Base-by-base conservation (phyloP, 1,140 invertebrate genomes). In the Plectus sambesii region DNA sequence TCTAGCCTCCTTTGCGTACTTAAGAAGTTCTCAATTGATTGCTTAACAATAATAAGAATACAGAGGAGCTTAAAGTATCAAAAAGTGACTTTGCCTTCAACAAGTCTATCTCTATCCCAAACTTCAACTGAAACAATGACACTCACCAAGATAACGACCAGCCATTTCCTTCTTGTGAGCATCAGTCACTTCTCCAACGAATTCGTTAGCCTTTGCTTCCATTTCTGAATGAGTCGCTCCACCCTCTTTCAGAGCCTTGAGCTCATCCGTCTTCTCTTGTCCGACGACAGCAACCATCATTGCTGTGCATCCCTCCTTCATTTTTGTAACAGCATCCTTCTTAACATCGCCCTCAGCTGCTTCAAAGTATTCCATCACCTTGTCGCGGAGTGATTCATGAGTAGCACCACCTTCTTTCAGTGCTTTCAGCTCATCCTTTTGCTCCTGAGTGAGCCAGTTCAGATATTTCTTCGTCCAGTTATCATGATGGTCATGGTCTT, bases 401-500 rank as follows among this genome's bases (percentile, higher is more conserved):
- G n/a, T n/a, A n/a, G n/a, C n/a, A n/a, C n/a, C n/a, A n/a, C n/a
- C n/a, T n/a, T n/a, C 15, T 15, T 53, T 49, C 19, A 50, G 15
- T 5, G n/a, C 5, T 42, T 27, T 40, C 8, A 57, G 24, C 20
- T 55, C 33, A 6, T 47, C 4, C 23, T 56, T 59, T 30, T 57
- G 57, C 9, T 53, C 39, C 27, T 60, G 44, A 12, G 29, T 62
- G 4, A 60, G 30, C 58, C 58, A 60, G 23, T 19, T 29, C 35
- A 60, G 41, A 47, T 60, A 60, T 17, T 44, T 49, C 26, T 60
- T 56, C 8, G 60, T 35, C 15, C 46, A 60, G 23, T 62, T 30
- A 22, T 60, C 60, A 9, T 62, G 39, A 15, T 52, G 46, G 29
- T 38, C 49, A 24, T 53, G 52, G 23, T 50, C 26, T 5, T 52